Conservation (phyloP, 2,888 invertebrate species). For the Nemotelus pantherinus region DNA sequence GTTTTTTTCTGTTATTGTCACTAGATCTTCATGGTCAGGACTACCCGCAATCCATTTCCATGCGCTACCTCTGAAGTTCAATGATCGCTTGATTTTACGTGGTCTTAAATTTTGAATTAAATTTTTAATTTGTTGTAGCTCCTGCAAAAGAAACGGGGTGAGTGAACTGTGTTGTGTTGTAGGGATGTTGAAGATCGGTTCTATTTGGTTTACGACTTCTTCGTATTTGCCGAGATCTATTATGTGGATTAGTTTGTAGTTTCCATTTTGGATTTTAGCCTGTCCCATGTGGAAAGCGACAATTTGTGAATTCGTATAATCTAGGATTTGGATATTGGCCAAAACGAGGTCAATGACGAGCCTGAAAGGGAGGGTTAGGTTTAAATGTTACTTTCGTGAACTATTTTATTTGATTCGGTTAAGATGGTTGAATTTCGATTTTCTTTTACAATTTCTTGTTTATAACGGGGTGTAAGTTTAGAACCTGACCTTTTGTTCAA, state of each 20-base stretch:
- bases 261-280: constrained; percentile 7
- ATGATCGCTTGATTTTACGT: constrained; percentile 16
- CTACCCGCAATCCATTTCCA: not conserved
- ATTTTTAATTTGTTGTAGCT: not conserved
- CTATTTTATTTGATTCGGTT: not conserved
- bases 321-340: not conserved
- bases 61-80: too few relatives aligned
- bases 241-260: constrained; percentile 8
- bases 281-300: not conserved
- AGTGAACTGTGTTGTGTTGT: not conserved
- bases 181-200: not conserved
- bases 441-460: constrained; percentile 48
- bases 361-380: not conserved
- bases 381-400: not conserved
- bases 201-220: not conserved
- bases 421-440: constrained; percentile 2
- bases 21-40: too few relatives aligned
- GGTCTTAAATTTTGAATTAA: constrained; percentile 19
- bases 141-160: not conserved
- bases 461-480: constrained; percentile 43
- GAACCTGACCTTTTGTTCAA: constrained; percentile 44
- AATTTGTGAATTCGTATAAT: constrained; percentile 11
- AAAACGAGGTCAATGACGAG: not conserved
- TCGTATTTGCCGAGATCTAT: constrained; percentile 16
- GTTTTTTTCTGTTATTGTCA: too few relatives aligned